These are phyloP conservation scores for Acanthurus tractus DNA, from an alignment of 2,797 vertebrate genomes.

Conservation along the genomic window DNA sequence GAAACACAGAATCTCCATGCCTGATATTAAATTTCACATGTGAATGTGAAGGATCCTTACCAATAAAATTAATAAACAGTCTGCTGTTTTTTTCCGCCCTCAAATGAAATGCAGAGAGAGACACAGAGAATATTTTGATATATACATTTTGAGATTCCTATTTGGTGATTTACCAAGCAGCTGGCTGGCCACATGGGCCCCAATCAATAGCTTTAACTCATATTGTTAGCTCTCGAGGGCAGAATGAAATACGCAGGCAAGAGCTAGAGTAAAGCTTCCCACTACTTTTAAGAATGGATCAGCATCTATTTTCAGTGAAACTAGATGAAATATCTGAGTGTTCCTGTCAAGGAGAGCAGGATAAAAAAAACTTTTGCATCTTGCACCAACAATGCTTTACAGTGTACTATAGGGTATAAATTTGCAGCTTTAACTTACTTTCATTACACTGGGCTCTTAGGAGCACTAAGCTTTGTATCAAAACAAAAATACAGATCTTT, in stretches of 20 bases:
- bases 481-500: background rate
- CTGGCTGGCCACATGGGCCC: conserved; percentile 16
- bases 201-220: conserved; percentile 53
- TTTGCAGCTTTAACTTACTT: background rate
- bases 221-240: conserved; percentile 35
- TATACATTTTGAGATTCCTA: conserved; percentile 33
- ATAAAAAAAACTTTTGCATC: conserved; percentile 17
- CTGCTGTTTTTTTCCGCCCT: background rate
- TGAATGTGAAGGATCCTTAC: background rate
- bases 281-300: conserved; percentile 7
- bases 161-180: conserved; percentile 46
- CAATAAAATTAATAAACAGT: background rate
- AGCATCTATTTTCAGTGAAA: conserved; percentile 38
- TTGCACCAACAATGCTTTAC: background rate
- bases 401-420: background rate
- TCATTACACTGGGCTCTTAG: background rate
- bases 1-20: conserved; percentile 12
- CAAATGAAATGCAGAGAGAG: background rate
- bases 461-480: background rate
- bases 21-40: background rate
- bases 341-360: background rate
- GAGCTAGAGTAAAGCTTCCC: conserved; percentile 15
- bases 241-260: conserved; percentile 39
- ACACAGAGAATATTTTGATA: conserved; percentile 19
- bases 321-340: conserved; percentile 7